phyloP scores from a whole-genome alignment of 2,888 invertebrate species.

The Pseudoips prasinana region DNA sequence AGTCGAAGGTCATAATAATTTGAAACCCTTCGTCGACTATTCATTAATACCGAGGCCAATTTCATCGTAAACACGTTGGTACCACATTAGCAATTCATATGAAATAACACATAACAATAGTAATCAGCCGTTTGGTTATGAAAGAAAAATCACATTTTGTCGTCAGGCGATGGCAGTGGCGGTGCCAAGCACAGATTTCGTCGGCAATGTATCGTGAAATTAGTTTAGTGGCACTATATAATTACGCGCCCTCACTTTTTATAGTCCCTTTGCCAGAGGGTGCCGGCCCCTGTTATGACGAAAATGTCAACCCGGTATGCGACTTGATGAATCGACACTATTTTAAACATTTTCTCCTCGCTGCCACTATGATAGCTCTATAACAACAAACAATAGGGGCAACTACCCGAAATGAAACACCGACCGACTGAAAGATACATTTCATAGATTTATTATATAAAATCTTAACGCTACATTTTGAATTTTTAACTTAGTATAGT shows the following conservation, averaged over 20 bases:
- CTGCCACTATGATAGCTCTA: slow-evolving; percentile 41
- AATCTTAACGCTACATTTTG: slow-evolving; percentile 77
- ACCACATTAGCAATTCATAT: slow-evolving; percentile 72
- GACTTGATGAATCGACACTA: slow-evolving; percentile 80
- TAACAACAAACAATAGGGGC: slow-evolving; percentile 16
- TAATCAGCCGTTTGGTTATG: slow-evolving; percentile 69
- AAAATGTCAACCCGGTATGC: slow-evolving; percentile 77
- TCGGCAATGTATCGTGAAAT: slow-evolving; percentile 82
- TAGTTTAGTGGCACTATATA: slow-evolving; percentile 82
- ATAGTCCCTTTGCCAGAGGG: slow-evolving; percentile 53
- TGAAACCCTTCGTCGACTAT: slow-evolving; percentile 52
- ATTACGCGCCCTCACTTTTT: slow-evolving; percentile 79
- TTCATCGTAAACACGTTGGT: slow-evolving; percentile 48
- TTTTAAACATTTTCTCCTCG: slow-evolving; percentile 64
- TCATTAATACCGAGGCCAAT: slow-evolving; percentile 55
- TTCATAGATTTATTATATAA: slow-evolving; percentile 82
- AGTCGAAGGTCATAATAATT: slow-evolving; percentile 48
- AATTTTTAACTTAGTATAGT: slow-evolving; percentile 76
- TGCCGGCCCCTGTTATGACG: slow-evolving; percentile 68
- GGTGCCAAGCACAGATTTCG: slow-evolving; percentile 81
- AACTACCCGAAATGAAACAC: slow-evolving; percentile 47
- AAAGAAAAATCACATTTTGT: slow-evolving; percentile 73
- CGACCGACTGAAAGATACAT: slow-evolving; percentile 66
- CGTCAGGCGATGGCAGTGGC: slow-evolving; percentile 68
- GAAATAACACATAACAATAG: slow-evolving; percentile 76